These are phyloP conservation scores for Anthonomus grandis DNA, from an alignment of 1,140 invertebrate species.

Conservation along the genomic window DNA sequence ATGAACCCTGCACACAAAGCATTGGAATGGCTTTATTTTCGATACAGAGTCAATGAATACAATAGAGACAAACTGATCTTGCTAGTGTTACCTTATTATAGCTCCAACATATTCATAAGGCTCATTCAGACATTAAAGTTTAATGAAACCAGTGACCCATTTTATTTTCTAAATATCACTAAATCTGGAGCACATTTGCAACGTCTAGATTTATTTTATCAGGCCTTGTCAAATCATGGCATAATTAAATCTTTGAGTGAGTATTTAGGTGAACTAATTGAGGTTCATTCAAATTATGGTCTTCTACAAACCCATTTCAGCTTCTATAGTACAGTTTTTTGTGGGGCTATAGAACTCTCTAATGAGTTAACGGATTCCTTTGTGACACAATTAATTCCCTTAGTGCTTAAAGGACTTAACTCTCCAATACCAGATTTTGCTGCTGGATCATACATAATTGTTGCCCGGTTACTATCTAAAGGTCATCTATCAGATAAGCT, in stretches of 20 bases:
- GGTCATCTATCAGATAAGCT: conserved; percentile 59
- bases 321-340: conserved; percentile 71
- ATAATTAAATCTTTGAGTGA: conserved; percentile 75
- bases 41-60: conserved; percentile 84
- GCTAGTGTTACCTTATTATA: conserved; percentile 85
- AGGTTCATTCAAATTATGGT: conserved; percentile 55
- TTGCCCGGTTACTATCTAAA: conserved; percentile 65
- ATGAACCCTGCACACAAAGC: conserved; percentile 81
- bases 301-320: conserved; percentile 68
- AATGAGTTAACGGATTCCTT: conserved; percentile 62
- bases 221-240: conserved; percentile 62
- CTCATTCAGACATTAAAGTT: conserved; percentile 75
- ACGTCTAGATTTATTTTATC: conserved; percentile 68
- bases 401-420: conserved; percentile 64
- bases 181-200: conserved; percentile 70
- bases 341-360: conserved; percentile 62
- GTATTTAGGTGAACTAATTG: conserved; percentile 62
- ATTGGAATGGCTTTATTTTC: conserved; percentile 88
- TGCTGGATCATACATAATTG: conserved; percentile 71
- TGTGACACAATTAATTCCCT: conserved; percentile 66
- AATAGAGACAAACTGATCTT: conserved; percentile 78
- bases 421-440: conserved; percentile 67
- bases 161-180: conserved; percentile 73
- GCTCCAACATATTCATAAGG: conserved; percentile 83
- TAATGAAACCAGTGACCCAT: conserved; percentile 58